These are phyloP conservation scores for Willisornis vidua DNA, from an alignment of 2,113 vertebrate species.

Conservation along the genomic window DNA sequence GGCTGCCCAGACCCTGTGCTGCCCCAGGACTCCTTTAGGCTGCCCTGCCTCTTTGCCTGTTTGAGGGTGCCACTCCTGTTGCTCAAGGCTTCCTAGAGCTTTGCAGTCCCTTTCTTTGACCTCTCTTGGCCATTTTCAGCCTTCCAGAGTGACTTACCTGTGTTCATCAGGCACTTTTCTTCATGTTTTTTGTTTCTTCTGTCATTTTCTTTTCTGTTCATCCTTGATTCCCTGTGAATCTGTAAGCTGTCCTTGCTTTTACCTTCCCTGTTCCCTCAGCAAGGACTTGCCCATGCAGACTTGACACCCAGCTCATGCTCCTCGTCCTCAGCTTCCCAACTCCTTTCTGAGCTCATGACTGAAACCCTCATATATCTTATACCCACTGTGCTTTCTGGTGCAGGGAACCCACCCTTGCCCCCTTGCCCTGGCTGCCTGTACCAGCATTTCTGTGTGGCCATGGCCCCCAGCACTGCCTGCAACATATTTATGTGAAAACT, in stretches of 20 bases:
- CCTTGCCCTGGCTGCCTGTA: not conserved
- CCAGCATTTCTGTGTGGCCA: not conserved
- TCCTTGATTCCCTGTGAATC: not conserved
- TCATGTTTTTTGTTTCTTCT: not conserved
- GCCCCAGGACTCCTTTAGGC: not conserved
- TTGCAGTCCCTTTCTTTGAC: not conserved
- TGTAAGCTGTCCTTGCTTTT: not conserved
- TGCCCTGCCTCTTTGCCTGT: not conserved
- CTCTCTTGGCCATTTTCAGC: not conserved
- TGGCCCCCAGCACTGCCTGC: not conserved
- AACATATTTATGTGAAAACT: not conserved
- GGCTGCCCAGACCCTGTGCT: not conserved
- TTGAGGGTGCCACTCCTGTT: not conserved
- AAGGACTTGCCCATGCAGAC: not conserved
- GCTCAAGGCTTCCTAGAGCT: not conserved
- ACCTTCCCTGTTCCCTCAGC: not conserved
- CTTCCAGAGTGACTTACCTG: not conserved
- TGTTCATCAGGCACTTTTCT: not conserved
- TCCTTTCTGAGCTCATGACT: not conserved
- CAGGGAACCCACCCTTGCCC: not conserved
- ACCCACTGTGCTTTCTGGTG: not conserved
- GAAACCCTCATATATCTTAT: rapidly evolving
- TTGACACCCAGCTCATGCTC: not conserved
- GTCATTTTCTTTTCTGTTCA: not conserved
- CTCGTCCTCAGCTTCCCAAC: not conserved